Evolutionary conservation across 2,113 vertebrate species (phyloP), one percentile per base, ranked within the genome.

Genomic region (Nyctibius bracteatus): DNA sequence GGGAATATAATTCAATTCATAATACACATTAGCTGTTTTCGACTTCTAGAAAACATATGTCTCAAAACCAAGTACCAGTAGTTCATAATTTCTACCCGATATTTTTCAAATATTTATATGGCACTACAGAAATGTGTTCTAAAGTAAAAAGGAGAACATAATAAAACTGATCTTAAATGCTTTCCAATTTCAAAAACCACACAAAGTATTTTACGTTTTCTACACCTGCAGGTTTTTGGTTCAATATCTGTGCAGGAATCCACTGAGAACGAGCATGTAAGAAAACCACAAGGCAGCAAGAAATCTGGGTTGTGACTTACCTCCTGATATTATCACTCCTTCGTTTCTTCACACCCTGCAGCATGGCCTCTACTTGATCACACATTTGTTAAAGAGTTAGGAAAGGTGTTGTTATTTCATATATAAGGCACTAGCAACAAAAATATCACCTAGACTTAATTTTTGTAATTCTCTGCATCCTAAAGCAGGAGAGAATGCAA

Each of bases 91-190:
- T 43, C 47, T 54, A n/a, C 44, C 28, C 75, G 8, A 23, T 61
- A n/a, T 49, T 95, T 90, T 80, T 77, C 41, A 80, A 82, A 72
- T 82, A 96, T 75, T 93, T 88, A 82, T 39, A 62, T 35, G 67
- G 21, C 49, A 41, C n/a, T 31, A 79, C 47, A 71, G 44, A 88
- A 87, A 77, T 2, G 7, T 27, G 22, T 54, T 46, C 25, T 80
- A 43, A 93, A 77, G 55, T 13, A 55, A 83, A 85, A 73, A 1
- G 1, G 3, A 90, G 66, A 73, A 88, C 1, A 18, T 21, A 77
- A 65, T 79, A 79, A 87, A 87, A 68, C 28, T 30, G 14, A 44
- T 87, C 65, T 81, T 77, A 65, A 89, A 91, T 35, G 41, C 37
- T 71, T 83, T 57, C 63, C 71, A 55, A 6, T 83, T 90, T 81